phyloP scores from a whole-genome alignment of 2,797 vertebrate species.

The Tokudaia muenninki region DNA sequence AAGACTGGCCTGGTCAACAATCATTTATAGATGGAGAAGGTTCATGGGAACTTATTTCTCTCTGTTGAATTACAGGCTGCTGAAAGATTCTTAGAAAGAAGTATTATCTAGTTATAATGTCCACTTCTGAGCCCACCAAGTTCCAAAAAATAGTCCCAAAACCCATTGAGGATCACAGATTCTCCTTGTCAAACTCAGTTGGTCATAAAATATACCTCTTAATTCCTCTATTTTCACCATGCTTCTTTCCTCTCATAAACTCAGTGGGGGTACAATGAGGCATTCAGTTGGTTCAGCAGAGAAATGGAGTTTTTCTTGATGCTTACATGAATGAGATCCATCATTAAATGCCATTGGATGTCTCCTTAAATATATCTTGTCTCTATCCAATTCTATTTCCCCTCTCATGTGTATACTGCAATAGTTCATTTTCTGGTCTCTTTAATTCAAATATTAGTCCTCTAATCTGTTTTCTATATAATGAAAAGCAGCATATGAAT shows the following conservation, averaged over 20 bases:
- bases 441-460: not conserved
- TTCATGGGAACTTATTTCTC: not conserved
- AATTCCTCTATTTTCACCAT: not conserved
- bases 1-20: not conserved
- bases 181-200: not conserved
- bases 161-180: too few relatives aligned
- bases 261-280: not conserved
- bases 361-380: constrained; percentile 21
- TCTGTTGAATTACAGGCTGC: not conserved
- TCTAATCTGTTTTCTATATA: constrained; percentile 2
- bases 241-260: not conserved
- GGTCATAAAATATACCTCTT: not conserved
- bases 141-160: not conserved
- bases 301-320: constrained; percentile 33
- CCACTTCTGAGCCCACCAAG: not conserved
- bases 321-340: not conserved
- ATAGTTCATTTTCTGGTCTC: not conserved
- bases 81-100: not conserved
- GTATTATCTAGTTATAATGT: not conserved
- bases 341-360: constrained; percentile 22
- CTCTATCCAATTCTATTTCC: not conserved
- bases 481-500: not conserved
- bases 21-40: not conserved
- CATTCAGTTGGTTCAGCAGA: not conserved
- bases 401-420: not conserved